These are phyloP conservation scores for Lordiphosa collinella DNA, from an alignment of 1,140 invertebrate species.

Conservation along the genomic window DNA sequence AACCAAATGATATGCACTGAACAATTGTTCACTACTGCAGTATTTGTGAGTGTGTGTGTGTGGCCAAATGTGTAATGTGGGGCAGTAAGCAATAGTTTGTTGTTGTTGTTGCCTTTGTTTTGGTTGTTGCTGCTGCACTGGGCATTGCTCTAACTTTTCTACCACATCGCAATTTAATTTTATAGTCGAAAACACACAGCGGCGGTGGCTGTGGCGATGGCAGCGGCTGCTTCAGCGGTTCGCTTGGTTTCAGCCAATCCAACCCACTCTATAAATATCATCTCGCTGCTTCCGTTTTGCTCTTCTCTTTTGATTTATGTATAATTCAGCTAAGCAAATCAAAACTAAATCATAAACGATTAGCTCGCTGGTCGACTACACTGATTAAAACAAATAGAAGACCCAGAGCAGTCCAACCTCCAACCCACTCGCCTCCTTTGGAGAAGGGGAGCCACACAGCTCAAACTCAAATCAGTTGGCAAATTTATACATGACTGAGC, in stretches of 20 bases:
- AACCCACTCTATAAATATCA: not conserved
- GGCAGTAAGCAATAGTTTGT: constrained; percentile 68
- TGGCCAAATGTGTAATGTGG: constrained; percentile 65
- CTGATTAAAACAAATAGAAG: constrained; percentile 63
- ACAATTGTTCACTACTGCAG: constrained; percentile 68
- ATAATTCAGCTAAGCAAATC: constrained; percentile 56
- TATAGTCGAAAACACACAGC: constrained; percentile 76
- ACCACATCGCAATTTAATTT: constrained; percentile 76
- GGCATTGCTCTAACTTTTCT: constrained; percentile 69
- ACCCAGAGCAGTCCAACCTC: constrained; percentile 1
- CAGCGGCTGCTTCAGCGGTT: constrained; percentile 13
- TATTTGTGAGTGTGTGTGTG: constrained; percentile 31
- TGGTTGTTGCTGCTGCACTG: constrained; percentile 28
- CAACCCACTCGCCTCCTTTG: not conserved
- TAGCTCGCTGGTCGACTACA: constrained; percentile 57
- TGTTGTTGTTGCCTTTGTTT: constrained; percentile 15
- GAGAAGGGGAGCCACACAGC: constrained; percentile 12
- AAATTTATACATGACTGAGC: constrained; percentile 63
- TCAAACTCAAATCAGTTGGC: constrained; percentile 64
- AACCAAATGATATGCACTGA: constrained; percentile 73
- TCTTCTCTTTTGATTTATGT: constrained; percentile 36
- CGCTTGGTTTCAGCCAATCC: not conserved
- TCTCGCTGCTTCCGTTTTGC: constrained; percentile 1
- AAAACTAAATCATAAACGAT: constrained; percentile 74
- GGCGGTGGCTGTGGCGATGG: constrained; percentile 43